Conservation (phyloP, 2,797 vertebrate genomes). For the Monodelphis domestica region DNA sequence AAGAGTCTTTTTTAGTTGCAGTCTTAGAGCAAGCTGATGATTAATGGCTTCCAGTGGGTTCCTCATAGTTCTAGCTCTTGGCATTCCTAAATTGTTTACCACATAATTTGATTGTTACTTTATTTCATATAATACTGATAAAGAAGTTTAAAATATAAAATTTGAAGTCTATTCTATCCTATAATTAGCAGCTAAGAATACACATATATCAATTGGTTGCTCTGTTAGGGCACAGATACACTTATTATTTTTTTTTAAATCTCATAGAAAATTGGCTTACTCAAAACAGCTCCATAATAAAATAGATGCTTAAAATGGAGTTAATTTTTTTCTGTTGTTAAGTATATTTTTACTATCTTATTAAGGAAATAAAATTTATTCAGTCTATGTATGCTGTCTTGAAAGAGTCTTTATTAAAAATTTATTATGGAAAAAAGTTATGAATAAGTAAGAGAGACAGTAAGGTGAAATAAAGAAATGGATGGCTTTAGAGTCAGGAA, state of each 20-base stretch:
- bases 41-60: background rate
- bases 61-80: background rate
- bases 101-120: background rate
- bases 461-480: too few species aligned
- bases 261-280: background rate
- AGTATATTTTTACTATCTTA: background rate
- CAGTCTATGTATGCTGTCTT: background rate
- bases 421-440: too few species aligned
- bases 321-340: background rate
- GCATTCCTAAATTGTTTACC: too few species aligned
- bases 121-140: background rate
- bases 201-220: too few species aligned
- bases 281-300: background rate
- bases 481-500: too few species aligned
- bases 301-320: background rate
- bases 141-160: background rate
- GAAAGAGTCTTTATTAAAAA: background rate
- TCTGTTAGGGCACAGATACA: background rate
- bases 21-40: background rate
- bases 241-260: background rate
- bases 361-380: background rate
- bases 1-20: background rate
- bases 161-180: background rate
- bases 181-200: background rate
- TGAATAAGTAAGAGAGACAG: too few species aligned